Evolutionary conservation across 2,797 vertebrate genomes (phyloP), one percentile per base, ranked within the genome.

Genomic region (Glyptemys insculpta): DNA sequence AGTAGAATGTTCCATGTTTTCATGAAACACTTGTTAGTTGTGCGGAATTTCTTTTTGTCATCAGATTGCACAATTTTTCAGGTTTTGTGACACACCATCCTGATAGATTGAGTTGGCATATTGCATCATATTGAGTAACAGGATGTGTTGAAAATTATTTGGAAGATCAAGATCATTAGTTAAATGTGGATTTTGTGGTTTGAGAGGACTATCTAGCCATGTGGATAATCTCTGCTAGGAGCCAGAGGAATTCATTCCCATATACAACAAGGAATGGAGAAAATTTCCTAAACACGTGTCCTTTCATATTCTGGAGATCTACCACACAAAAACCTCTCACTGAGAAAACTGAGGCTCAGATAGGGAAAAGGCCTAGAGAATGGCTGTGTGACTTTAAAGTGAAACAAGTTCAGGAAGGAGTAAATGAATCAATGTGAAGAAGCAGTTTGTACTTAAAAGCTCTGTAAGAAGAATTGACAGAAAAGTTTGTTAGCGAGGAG

Each of bases 111-210:
- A 65, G 83, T 95, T 88, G 8, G 84, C 37, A 18, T 1, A 34
- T 96, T 91, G 85, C 89, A 41, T 78, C 49, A n/a, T 52, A n/a
- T 57, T 96, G 92, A 96, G 93, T 83, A 97, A 97, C 44, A 56
- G 92, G 96, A 96, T 96, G n/a, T 95, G 94, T 91, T 89, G 88
- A 95, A 95, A 97, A 84, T 5, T n/a, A 53, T 79, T 72, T 80
- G 50, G 5, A 37, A 27, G 59, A 59, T 23, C 34, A 72, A 79
- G 15, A 49, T 54, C 82, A 81, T 56, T 74, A 84, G 21, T 89
- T 68, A 94, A 94, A 81, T 74, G 14, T 62, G 82, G 88, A 41
- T 56, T 52, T 79, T 79, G 12, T 27, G 50, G 78, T 50, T 15
- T 31, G 7, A 72, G 68, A 9, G 25, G 84, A 56, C 54, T 31